Evolutionary conservation across 2,113 vertebrate genomes (phyloP).

Genomic region (Dicaeum eximium): DNA sequence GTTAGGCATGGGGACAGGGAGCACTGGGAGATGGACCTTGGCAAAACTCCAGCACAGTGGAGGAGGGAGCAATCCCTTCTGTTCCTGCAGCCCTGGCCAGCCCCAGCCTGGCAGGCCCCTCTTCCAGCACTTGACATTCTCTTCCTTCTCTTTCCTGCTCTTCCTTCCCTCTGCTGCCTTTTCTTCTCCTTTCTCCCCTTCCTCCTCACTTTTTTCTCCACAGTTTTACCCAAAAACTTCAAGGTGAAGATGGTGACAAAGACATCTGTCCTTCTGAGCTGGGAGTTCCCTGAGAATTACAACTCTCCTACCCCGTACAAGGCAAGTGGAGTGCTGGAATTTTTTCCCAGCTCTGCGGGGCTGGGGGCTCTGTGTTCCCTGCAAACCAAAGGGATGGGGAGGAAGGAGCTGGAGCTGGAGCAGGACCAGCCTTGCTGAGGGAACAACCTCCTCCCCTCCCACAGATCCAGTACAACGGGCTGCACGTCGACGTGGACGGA

Average conservation of each 20-base stretch:
- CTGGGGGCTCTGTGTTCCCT: background rate
- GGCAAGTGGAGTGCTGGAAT: slow-evolving; percentile 63
- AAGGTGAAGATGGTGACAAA: slow-evolving; percentile 96
- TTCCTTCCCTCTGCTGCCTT: slow-evolving; percentile 50
- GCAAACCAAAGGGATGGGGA: fast-evolving
- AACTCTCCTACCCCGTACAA: slow-evolving; percentile 83
- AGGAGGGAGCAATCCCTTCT: background rate
- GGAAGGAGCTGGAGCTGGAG: background rate
- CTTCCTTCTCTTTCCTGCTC: slow-evolving; percentile 5
- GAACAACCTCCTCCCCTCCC: background rate
- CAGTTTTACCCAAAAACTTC: slow-evolving; percentile 98
- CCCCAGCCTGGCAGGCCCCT: background rate
- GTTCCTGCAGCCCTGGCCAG: background rate
- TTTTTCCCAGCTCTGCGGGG: background rate
- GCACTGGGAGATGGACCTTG: background rate
- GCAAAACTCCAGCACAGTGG: slow-evolving; percentile 33
- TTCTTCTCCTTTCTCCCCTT: slow-evolving; percentile 25
- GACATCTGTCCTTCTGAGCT: slow-evolving; percentile 89
- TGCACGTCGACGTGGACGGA: slow-evolving; percentile 88
- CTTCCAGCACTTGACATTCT: background rate
- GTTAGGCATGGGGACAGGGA: background rate
- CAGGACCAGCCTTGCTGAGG: background rate
- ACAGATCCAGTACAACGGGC: slow-evolving; percentile 91
- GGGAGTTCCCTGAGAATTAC: slow-evolving; percentile 92
- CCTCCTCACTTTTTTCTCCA: slow-evolving; percentile 51